Base-by-base conservation (phyloP, 2,113 vertebrate genomes). In the Hypanus sabinus region DNA sequence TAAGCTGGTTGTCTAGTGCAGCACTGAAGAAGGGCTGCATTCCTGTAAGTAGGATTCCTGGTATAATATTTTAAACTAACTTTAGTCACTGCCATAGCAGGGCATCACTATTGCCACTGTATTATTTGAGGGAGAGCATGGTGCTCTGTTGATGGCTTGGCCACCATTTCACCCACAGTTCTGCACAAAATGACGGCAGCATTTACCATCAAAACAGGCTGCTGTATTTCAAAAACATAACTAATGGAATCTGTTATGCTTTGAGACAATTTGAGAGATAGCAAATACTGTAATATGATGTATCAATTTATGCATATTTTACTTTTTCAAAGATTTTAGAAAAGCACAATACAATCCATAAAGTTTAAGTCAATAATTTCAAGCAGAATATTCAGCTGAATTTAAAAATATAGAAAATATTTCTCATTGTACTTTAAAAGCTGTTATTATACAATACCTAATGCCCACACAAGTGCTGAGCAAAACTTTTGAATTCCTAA, bases 381-480 rank as follows among this genome's bases (percentile, higher is more conserved):
- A 33, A 79, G 60, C 33, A n/a, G 65, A n/a, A 90, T n/a, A 33
- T 90, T 33, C 5, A 33, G 30, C 60, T 90, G 0, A 90, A 33
- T 65, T 68, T 65, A 90, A 30, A 16, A n/a, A 33, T 62, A 62
- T 90, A n/a, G 33, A n/a, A 90, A 33, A 5, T n/a, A 20, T 68
- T 65, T 90, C 65, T 90, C n/a, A 33, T 14, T 55, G 22, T 55
- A 46, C 73, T 55, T 14, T 38, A 73, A 75, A 93, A 93, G 14
- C 68, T 3, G 16, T 71, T 71, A 18, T 71, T 73, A 73, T 73
- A 73, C 8, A 75, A 75, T 96, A 96, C 96, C 96, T 97, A 11
- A 97, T 95, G 81, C 96, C 96, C 94, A 95, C 88, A 0, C 96
- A 97, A 0, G 95, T 95, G 94, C 96, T 96, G 16, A 97, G 79